These are phyloP conservation scores for Melozone crissalis DNA, from an alignment of 2,113 vertebrate genomes.

Conservation along the genomic window DNA sequence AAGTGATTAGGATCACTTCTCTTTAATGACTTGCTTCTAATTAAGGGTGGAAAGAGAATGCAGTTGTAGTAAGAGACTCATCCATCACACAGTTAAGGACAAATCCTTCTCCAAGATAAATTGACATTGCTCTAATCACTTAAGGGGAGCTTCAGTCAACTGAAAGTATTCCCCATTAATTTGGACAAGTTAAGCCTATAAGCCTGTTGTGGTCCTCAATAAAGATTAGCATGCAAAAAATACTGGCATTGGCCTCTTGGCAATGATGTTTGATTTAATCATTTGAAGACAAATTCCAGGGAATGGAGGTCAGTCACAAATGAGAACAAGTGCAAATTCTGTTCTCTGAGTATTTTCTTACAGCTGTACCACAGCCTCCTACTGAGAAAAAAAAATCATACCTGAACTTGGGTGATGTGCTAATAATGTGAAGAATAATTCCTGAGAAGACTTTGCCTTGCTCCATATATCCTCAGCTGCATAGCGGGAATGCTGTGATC, in stretches of 20 bases:
- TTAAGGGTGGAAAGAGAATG: background rate
- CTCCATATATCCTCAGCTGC: background rate
- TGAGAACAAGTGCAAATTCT: background rate
- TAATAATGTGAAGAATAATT: background rate
- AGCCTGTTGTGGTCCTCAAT: background rate
- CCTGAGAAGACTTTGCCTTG: background rate
- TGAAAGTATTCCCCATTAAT: background rate
- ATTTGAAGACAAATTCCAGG: background rate
- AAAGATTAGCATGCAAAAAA: background rate
- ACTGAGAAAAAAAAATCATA: background rate
- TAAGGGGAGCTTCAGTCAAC: background rate
- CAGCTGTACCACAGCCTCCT: background rate
- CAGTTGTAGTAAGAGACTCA: background rate
- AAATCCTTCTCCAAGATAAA: background rate
- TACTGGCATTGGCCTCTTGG: background rate
- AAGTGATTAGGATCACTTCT: background rate
- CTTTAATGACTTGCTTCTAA: background rate
- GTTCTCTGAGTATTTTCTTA: background rate
- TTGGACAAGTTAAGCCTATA: background rate
- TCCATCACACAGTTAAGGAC: background rate
- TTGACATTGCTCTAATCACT: background rate
- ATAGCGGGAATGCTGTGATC: background rate
- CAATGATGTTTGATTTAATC: background rate
- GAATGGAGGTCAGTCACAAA: background rate
- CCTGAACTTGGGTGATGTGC: background rate